Percentiles rank a stretch among this genome's conserved stretches.
Conservation (phyloP, 30 jellyfish, hydroid and myxozoan species). For the Pelagia noctiluca region DNA sequence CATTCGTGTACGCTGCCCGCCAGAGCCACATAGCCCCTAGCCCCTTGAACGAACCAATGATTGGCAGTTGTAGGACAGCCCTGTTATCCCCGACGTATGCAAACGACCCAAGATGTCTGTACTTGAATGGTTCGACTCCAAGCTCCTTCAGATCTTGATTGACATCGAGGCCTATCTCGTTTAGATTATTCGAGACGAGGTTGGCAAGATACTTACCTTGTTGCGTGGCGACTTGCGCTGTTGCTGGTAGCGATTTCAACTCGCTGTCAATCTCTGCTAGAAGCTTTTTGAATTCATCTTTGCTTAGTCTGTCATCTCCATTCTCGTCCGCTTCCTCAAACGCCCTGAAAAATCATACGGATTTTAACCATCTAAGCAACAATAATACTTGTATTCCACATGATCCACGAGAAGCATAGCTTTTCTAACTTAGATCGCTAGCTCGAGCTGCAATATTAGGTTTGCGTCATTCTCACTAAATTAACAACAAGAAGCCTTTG, state of each 20-base stretch:
- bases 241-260: constrained; percentile 82
- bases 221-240: constrained; percentile 98
- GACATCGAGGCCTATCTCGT: constrained; percentile 11
- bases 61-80: constrained; percentile 91
- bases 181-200: constrained; percentile 49
- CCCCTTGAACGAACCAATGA: constrained; percentile 83
- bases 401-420: too few species aligned
- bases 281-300: constrained; percentile 65
- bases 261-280: constrained; percentile 69
- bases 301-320: constrained; percentile 54
- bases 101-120: constrained; percentile 89
- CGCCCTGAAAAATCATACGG: constrained; percentile 60
- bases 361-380: too few species aligned
- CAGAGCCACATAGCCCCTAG: constrained; percentile 93
- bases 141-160: constrained; percentile 11
- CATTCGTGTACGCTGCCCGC: constrained; percentile 94
- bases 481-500: too few species aligned
- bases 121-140: constrained; percentile 72
- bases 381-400: too few species aligned
- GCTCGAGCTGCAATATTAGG: too few species aligned
- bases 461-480: too few species aligned
- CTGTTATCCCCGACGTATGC: constrained; percentile 92
- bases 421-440: too few species aligned
- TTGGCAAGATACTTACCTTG: constrained; percentile 94
- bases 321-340: constrained; percentile 70